These are phyloP conservation scores for Neodiprion virginianus DNA, from an alignment of 1,140 invertebrate species.

Conservation along the genomic window DNA sequence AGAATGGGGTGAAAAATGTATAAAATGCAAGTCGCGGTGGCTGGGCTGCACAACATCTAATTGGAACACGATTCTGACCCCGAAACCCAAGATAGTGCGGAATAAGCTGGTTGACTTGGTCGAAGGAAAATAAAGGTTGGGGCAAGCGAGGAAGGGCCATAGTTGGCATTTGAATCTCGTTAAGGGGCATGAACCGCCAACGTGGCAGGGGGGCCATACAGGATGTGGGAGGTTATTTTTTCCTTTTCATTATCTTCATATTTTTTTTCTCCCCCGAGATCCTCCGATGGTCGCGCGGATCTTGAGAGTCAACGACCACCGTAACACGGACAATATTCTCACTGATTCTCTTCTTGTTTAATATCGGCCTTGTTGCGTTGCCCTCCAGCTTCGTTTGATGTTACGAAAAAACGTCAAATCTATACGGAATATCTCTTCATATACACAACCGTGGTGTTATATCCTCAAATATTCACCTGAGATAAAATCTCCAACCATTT, in stretches of 20 bases:
- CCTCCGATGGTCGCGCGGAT: background rate
- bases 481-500: too few relatives aligned
- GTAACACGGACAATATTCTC: background rate
- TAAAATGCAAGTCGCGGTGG: conserved; percentile 18
- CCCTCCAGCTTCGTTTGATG: too few relatives aligned
- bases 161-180: conserved; percentile 36
- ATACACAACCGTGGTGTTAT: too few relatives aligned
- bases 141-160: conserved; percentile 16
- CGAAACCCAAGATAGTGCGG: conserved; percentile 48
- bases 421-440: too few relatives aligned
- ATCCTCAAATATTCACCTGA: too few relatives aligned
- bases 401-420: too few relatives aligned
- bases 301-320: background rate
- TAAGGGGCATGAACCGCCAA: conserved; percentile 27
- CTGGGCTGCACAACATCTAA: conserved; percentile 45
- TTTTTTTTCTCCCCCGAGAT: background rate
- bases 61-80: conserved; percentile 62
- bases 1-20: too few relatives aligned
- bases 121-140: conserved; percentile 42
- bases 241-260: background rate
- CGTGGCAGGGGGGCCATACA: background rate
- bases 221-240: background rate
- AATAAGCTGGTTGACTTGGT: background rate
- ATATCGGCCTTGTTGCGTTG: too few relatives aligned
- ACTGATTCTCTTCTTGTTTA: background rate